A percentile compares a stretch with the other conserved stretches of the same genome.
phyloP scores from a whole-genome alignment of 2,888 invertebrate genomes.

The Eumerus sabulonum region DNA sequence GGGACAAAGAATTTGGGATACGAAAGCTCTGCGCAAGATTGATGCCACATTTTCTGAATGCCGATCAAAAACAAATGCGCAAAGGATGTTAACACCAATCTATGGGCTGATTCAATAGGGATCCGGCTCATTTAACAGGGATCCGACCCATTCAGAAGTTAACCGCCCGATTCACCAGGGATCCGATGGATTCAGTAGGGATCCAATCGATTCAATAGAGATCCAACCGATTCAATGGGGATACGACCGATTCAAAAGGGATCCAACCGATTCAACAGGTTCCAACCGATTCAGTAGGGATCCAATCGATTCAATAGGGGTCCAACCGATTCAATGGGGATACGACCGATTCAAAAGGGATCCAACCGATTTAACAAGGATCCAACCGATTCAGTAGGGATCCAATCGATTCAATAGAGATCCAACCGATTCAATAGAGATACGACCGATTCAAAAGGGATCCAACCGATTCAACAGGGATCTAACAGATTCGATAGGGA shows the following conservation, averaged over 20 bases:
- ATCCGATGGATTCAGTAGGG: background rate
- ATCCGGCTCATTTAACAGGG: constrained; percentile 5
- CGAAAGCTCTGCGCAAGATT: background rate
- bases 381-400: background rate
- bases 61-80: background rate
- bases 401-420: too few relatives aligned
- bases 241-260: too few relatives aligned
- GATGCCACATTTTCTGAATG: too few relatives aligned
- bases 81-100: background rate
- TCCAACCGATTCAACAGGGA: constrained; percentile 1
- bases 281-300: too few relatives aligned
- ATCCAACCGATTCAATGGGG: constrained; percentile 1
- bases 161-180: too few relatives aligned
- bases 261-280: constrained; percentile 1
- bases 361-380: too few relatives aligned
- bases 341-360: background rate
- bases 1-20: background rate
- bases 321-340: too few relatives aligned
- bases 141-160: too few relatives aligned
- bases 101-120: background rate
- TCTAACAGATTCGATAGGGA: too few relatives aligned
- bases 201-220: too few relatives aligned
- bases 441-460: too few relatives aligned
- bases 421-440: constrained; percentile 1
- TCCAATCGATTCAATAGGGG: too few relatives aligned